Evolutionary conservation across 2,113 vertebrate species (phyloP), one percentile per base, ranked within the genome.

Genomic region (Coptodon rendalli): DNA sequence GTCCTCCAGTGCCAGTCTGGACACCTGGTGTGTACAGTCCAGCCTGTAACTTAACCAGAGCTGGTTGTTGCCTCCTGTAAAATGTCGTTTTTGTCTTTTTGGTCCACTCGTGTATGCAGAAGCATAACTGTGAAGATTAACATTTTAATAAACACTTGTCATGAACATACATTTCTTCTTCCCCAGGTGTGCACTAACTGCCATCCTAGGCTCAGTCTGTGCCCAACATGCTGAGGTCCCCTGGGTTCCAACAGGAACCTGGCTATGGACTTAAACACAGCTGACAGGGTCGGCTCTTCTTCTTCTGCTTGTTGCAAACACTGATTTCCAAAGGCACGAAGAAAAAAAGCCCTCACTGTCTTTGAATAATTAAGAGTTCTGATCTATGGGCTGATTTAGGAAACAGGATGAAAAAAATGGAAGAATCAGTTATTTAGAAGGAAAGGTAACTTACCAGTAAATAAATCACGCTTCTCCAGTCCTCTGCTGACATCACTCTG

Each of bases 1-100:
- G 99, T 99, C 90, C 98, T 99, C 85, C 99, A 99, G 95, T 99
- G 99, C 95, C 99, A 99, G 97, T 99, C 98, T 0, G 99, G 99
- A 85, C 99, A 99, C 57, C 97, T 99, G 78, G 98, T 99, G 86
- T 96, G 98, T 96, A 97, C 96, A 92, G 97, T 97, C 96, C 97
- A 5, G 53, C 24, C 50, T 16, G 12, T 63, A 63, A 63, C 59
- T 17, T 61, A 10, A 2, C 7, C 59, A 6, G 29, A 61, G 14
- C 54, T 27, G 54, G 24, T 27, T 57, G 22, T 31, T 34, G 8
- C 19, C 57, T 31, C 14, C 29, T 34, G 16, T 61, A 19, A 31
- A 34, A 6, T 59, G 27, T 31, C 1, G 3, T 59, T 29, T 19
- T 52, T 52, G 9, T 52, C 17, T 31, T 19, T 8, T 9, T 34